These are phyloP conservation scores for Pelvicachromis taeniatus DNA, from an alignment of 2,113 vertebrate species.

Conservation along the genomic window DNA sequence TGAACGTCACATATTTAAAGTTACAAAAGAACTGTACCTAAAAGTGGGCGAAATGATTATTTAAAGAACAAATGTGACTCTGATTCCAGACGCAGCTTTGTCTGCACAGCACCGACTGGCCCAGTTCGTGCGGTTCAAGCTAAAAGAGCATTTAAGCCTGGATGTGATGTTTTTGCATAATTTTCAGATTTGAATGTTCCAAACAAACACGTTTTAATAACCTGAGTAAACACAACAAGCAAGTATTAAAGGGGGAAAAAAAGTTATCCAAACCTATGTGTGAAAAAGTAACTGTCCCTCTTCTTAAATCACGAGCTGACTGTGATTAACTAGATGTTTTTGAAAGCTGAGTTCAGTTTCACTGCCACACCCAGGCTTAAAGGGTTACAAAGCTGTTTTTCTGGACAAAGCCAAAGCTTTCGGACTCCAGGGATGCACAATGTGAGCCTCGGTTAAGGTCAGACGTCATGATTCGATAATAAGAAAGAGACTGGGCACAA, in stretches of 20 bases:
- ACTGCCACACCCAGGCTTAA: fast-evolving
- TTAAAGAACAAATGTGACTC: neutral
- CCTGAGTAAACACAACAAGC: neutral
- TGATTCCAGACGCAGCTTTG: fast-evolving
- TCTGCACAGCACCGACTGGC: fast-evolving
- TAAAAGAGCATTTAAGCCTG: neutral
- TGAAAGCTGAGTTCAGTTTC: neutral
- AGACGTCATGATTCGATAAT: neutral
- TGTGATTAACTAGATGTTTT: neutral
- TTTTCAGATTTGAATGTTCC: neutral
- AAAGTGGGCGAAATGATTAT: neutral
- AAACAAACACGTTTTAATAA: neutral
- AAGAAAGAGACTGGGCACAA: neutral
- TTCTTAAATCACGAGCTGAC: neutral
- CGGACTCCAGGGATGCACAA: neutral
- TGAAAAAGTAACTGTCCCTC: neutral
- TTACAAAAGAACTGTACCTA: neutral
- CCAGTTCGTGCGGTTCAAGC: neutral
- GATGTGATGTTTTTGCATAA: neutral
- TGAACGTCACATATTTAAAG: too few relatives aligned
- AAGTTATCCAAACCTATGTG: neutral
- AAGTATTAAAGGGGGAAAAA: neutral
- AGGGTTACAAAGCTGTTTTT: neutral
- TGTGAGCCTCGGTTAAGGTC: neutral
- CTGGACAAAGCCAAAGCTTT: neutral